A percentile compares a stretch with the other conserved stretches of the same genome.
Conservation (phyloP, 2,113 vertebrate species). For the Zosterops lateralis region DNA sequence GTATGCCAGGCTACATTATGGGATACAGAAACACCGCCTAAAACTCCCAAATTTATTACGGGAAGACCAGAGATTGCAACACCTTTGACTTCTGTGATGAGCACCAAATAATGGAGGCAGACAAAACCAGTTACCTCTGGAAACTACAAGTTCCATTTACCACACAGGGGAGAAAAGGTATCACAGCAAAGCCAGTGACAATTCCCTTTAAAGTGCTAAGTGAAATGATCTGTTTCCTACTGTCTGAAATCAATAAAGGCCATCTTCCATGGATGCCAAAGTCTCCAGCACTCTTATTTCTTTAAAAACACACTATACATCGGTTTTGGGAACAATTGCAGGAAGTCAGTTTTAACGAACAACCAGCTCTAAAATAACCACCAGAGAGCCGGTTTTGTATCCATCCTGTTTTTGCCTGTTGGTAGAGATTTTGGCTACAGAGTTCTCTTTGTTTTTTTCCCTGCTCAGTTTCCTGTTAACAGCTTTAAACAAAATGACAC, state of each 20-base stretch:
- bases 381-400: background rate
- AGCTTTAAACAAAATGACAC: background rate
- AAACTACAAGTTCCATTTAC: background rate
- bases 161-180: background rate
- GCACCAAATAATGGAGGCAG: background rate
- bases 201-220: background rate
- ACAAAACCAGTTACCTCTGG: background rate
- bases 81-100: background rate
- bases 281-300: background rate
- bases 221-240: background rate
- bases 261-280: background rate
- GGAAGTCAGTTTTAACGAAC: conserved; percentile 1
- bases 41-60: background rate
- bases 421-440: background rate
- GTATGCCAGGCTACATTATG: background rate
- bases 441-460: background rate
- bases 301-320: background rate
- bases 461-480: background rate
- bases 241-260: background rate
- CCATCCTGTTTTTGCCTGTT: background rate
- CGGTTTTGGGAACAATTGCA: conserved; percentile 1
- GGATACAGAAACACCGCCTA: background rate
- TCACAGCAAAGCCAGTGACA: background rate
- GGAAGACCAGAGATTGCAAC: background rate
- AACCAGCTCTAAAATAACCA: background rate